Base-by-base conservation (phyloP, 2,888 invertebrate genomes). In the Drosophila meridiana region DNA sequence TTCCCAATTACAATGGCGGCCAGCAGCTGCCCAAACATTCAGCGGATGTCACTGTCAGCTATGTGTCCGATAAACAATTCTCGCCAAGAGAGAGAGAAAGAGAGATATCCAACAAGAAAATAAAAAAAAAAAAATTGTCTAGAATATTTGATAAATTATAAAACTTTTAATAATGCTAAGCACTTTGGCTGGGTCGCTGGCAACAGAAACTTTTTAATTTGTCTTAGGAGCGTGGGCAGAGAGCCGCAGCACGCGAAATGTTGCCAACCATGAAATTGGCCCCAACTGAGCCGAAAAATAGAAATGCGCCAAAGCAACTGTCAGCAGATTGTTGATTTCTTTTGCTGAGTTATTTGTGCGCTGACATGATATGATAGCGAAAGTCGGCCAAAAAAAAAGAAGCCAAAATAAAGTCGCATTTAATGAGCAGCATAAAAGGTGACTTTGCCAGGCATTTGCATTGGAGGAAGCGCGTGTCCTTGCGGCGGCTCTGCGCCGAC, bases 161-260 rank as follows among this genome's bases (percentile, higher is more conserved):
- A 86, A 86, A 89, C 80, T 86, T 86, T 89, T 89, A 87, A 86
- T 87, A 86, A 86, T 87, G 82, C 78, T 80, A 67, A 78, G 82
- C 82, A 73, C 67, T 74, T 74, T 72, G 67, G 57, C 45, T 57
- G 73, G 77, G 63, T 69, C 64, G 48, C 67, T 28, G 62, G 43
- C 57, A 47, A 62, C 60, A 65, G 47, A 82, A 89, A 87, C 80
- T 89, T 85, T 85, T 89, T 87, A 85, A 87, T 85, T 85, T 87
- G 80, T 71, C 82, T 68, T 67, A 64, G 65, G 71, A 71, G 68
- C 75, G 65, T 53, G 32, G 69, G 83, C 73, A 65, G 58, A 74
- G 78, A 73, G 87, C 74, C 65, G 60, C 74, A 67, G 60, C 65
- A 58, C 52, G 43, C 59, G 65, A 82, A 85, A 85, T 82, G 80